Evolutionary conservation across 2,888 invertebrate species (phyloP).

Genomic region (Capitulum mitella): DNA sequence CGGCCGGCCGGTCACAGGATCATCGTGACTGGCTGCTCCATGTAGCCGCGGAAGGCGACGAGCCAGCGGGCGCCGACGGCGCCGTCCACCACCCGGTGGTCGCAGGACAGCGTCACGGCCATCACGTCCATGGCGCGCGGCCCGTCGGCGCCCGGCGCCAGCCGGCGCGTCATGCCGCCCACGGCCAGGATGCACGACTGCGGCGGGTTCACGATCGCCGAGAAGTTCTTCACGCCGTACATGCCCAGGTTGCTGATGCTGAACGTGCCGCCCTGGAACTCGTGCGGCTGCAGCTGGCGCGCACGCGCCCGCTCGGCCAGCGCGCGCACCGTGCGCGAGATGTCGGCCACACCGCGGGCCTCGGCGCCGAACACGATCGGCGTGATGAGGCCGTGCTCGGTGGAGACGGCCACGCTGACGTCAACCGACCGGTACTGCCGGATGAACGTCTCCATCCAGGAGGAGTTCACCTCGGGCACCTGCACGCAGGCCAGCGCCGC

Average conservation of each 20-base stretch:
- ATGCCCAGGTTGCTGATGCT: constrained; percentile 92
- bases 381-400: constrained; percentile 88
- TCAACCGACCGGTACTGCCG: constrained; percentile 90
- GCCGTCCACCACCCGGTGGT: constrained; percentile 96
- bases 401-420: constrained; percentile 93
- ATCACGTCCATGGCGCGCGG: constrained; percentile 67
- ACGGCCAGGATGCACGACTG: constrained; percentile 90
- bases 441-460: constrained; percentile 89
- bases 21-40: constrained; percentile 92
- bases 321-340: constrained; percentile 67
- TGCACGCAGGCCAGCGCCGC: constrained; percentile 78
- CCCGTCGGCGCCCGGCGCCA: constrained; percentile 65
- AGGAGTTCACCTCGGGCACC: constrained; percentile 88
- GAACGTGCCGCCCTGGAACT: constrained; percentile 89
- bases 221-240: constrained; percentile 82
- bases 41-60: constrained; percentile 71
- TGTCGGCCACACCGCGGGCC: constrained; percentile 75
- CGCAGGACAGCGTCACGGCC: constrained; percentile 88
- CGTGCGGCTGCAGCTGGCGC: constrained; percentile 81
- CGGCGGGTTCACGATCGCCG: constrained; percentile 93
- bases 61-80: constrained; percentile 97
- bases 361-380: constrained; percentile 92
- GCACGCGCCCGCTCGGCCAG: constrained; percentile 80
- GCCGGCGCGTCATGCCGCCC: constrained; percentile 66
- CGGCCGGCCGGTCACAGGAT: constrained; percentile 60